phyloP scores from a whole-genome alignment of 2,113 vertebrate genomes.

The Leucoraja erinaceus region DNA sequence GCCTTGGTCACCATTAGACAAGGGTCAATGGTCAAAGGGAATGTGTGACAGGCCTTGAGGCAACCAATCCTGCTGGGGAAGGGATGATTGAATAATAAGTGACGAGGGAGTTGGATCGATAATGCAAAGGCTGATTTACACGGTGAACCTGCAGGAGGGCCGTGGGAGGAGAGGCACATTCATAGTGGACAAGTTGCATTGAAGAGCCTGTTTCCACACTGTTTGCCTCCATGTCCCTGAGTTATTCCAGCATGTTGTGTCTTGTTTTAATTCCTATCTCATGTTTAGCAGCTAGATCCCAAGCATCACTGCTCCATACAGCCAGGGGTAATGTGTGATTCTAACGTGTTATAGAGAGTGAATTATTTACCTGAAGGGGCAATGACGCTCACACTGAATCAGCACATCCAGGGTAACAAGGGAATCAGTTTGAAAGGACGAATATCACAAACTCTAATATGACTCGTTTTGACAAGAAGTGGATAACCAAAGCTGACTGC shows the following conservation, averaged over 20 bases:
- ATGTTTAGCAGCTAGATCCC: neutral
- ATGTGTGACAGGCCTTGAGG: neutral
- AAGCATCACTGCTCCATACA: neutral
- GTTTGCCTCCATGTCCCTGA: too few species aligned
- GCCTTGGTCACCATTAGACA: neutral
- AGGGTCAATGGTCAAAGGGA: neutral
- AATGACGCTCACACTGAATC: neutral
- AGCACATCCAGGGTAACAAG: neutral
- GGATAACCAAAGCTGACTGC: neutral
- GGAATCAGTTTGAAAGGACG: neutral
- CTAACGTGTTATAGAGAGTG: slow-evolving; percentile 11
- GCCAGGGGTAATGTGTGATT: neutral
- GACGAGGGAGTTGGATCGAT: neutral
- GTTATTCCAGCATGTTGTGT: neutral
- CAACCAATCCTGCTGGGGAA: neutral
- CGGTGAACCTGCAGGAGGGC: neutral
- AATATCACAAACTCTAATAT: neutral
- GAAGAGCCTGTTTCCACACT: too few species aligned
- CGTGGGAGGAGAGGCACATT: neutral
- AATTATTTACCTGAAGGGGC: neutral
- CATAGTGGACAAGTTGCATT: neutral
- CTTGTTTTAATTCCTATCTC: neutral
- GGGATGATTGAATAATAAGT: neutral
- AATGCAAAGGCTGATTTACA: neutral
- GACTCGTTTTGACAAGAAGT: neutral